A percentile compares a stretch with the other conserved stretches of the same genome.
Evolutionary conservation across 2,888 invertebrate species (phyloP).

Genomic region (Himalopsyche tibetana): DNA sequence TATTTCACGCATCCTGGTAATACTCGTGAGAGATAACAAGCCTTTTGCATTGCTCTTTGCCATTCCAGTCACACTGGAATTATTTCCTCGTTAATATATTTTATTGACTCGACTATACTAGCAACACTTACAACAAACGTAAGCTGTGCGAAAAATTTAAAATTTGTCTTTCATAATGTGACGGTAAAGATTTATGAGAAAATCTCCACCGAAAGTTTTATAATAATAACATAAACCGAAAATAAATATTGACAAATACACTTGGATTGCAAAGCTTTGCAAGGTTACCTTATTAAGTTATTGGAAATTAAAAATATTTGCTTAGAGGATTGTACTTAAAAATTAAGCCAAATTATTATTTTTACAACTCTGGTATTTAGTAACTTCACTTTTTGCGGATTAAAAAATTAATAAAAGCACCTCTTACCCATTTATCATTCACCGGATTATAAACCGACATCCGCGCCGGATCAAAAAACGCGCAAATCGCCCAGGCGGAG

Average conservation of each 20-base stretch:
- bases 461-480: slow-evolving; percentile 28
- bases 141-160: not conserved
- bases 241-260: too few relatives aligned
- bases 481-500: slow-evolving; percentile 25
- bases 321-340: too few relatives aligned
- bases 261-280: too few relatives aligned
- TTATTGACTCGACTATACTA: not conserved
- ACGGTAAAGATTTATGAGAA: too few relatives aligned
- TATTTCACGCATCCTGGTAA: slow-evolving; percentile 32
- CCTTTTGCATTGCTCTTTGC: slow-evolving; percentile 22
- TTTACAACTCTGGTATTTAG: not conserved
- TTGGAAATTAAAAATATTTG: too few relatives aligned
- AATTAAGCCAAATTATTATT: not conserved
- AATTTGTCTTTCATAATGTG: too few relatives aligned
- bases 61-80: not conserved
- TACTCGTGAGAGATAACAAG: slow-evolving; percentile 42
- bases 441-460: slow-evolving; percentile 40
- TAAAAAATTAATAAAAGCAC: slow-evolving; percentile 25
- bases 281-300: too few relatives aligned
- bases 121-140: not conserved
- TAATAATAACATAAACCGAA: too few relatives aligned
- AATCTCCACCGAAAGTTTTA: too few relatives aligned
- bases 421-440: slow-evolving; percentile 32
- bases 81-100: not conserved
- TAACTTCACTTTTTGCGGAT: slow-evolving; percentile 1